These are phyloP conservation scores for Nysson spinosus DNA, from an alignment of 2,888 invertebrate species.

Conservation along the genomic window DNA sequence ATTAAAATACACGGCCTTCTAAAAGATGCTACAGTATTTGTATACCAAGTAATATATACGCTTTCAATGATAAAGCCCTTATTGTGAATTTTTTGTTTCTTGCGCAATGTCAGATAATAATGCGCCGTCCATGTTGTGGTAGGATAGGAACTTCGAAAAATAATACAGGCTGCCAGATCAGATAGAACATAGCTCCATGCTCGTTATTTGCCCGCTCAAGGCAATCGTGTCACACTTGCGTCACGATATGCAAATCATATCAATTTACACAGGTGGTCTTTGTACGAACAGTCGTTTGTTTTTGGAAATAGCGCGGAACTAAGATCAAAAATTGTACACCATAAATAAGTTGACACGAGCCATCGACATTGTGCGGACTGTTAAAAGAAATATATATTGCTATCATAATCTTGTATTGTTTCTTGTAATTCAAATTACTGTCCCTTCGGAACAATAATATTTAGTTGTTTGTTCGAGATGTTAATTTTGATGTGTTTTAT, in stretches of 20 bases:
- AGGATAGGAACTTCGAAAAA: conserved; percentile 32
- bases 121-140: conserved; percentile 23
- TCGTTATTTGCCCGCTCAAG: conserved; percentile 22
- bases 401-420: no score
- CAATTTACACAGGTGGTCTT: conserved; percentile 54
- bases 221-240: conserved; percentile 34
- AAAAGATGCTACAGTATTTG: no score
- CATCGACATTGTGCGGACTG: neutral
- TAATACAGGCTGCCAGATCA: no score
- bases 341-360: conserved; percentile 14
- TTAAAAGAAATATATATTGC: neutral
- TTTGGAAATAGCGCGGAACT: conserved; percentile 24
- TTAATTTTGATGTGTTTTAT: no score
- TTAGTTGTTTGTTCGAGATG: no score
- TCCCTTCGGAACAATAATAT: no score
- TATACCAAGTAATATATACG: no score
- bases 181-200: no score
- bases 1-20: no score
- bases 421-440: no score
- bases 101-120: neutral
- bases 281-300: conserved; percentile 1
- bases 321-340: conserved; percentile 19
- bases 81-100: neutral
- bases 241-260: conserved; percentile 39
- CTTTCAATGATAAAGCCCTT: neutral